Evolutionary conservation across 1,140 invertebrate species (phyloP), one percentile per base, ranked within the genome.

Genomic region (Tetraneura akinire): DNA sequence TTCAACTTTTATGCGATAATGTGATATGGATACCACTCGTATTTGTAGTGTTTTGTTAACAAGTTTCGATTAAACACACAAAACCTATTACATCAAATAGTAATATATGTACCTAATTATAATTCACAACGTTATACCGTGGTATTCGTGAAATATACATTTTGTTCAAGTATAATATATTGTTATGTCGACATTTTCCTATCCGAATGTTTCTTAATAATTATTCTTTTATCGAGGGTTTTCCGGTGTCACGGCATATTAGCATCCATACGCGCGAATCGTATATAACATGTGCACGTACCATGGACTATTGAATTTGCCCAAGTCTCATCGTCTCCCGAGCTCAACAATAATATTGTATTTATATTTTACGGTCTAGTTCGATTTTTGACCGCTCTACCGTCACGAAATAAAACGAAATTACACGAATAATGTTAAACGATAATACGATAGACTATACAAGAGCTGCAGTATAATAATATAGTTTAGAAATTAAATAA

Each of bases 361-460:
- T 42, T 21, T 42, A 42, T 64, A 32, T 57, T 74, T 57, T 76
- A 55, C 71, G 51, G 71, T 76, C 51, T 76, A 76, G 29, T 76
- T 76, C 51, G 32, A 57, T 76, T 55, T 76, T 74, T 23, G 23
- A 76, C n/a, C n/a, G 16, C 68, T 51, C 68, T 51, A 51, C 68
- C 47, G 26, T 45, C 18, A 23, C 10, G 23, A 51, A 71, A 11
- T 13, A 26, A 42, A 18, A 70, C 0, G 4, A n/a, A 71, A 49
- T 29, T 23, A 49, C 45, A 49, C 66, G 23, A 70, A 66, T 16
- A 47, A 49, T 26, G 5, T 29, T 51, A 51, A 51, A 49, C n/a
- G n/a, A n/a, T n/a, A n/a, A 37, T 4, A 37, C 32, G 32, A 37
- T 37, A 37, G 32, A 37, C 32, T 37, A 37, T 37, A 37, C 32